Conservation (phyloP, 1,140 invertebrate genomes). For the Atopsyche davidsoni region DNA sequence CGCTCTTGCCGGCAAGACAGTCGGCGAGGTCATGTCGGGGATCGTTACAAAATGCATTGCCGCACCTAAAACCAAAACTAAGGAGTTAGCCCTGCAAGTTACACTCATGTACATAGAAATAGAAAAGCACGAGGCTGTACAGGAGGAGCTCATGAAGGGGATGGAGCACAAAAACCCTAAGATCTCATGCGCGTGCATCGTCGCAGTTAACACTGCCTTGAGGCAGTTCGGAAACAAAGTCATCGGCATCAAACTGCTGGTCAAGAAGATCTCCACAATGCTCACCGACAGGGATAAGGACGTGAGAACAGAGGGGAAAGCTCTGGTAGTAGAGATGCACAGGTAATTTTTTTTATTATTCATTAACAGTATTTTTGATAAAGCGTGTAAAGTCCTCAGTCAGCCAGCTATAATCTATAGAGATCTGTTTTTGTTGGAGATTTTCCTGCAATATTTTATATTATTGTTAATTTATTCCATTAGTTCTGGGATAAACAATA, state of each 20-base stretch:
- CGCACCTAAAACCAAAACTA: slow-evolving; percentile 85
- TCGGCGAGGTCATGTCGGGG: slow-evolving; percentile 81
- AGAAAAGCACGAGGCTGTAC: slow-evolving; percentile 86
- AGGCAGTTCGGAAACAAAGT: slow-evolving; percentile 90
- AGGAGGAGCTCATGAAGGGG: slow-evolving; percentile 90
- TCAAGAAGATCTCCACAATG: slow-evolving; percentile 80
- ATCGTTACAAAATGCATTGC: slow-evolving; percentile 90
- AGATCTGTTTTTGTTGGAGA: too few relatives aligned
- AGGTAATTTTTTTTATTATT: too few relatives aligned
- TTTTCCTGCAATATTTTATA: too few relatives aligned
- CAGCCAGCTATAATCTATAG: too few relatives aligned
- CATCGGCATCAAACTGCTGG: slow-evolving; percentile 78
- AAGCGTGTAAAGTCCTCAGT: too few relatives aligned
- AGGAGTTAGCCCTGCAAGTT: slow-evolving; percentile 84
- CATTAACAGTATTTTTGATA: too few relatives aligned
- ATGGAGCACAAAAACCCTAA: slow-evolving; percentile 95
- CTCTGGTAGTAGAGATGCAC: slow-evolving; percentile 85
- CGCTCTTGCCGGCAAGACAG: slow-evolving; percentile 75
- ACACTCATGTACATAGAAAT: slow-evolving; percentile 92
- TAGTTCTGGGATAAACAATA: too few relatives aligned
- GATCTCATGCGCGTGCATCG: slow-evolving; percentile 81
- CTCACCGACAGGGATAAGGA: slow-evolving; percentile 88
- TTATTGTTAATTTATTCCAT: not conserved
- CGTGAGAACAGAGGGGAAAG: slow-evolving; percentile 87
- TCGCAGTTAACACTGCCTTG: slow-evolving; percentile 66